A percentile compares a stretch with the other conserved stretches of the same genome.
These are phyloP conservation scores for Acrossocheilus wenchowensis DNA, from an alignment of 2,797 vertebrate genomes.

Conservation along the genomic window DNA sequence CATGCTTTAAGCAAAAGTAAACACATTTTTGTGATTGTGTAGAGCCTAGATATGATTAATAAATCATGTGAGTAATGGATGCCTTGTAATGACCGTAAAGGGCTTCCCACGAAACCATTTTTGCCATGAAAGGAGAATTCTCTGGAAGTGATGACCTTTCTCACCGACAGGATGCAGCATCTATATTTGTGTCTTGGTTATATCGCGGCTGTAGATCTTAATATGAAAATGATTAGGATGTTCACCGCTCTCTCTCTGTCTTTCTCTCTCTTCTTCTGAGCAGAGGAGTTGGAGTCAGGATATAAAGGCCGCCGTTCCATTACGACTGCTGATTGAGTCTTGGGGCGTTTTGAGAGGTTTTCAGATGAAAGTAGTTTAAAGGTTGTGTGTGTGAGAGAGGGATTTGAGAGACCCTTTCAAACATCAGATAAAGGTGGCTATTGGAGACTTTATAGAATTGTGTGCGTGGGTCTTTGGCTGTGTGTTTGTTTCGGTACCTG, in stretches of 20 bases:
- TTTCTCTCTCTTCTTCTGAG: slow-evolving; percentile 30
- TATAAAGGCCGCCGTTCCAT: slow-evolving; percentile 62
- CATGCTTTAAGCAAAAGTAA: not conserved
- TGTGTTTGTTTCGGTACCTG: not conserved
- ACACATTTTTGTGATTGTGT: not conserved
- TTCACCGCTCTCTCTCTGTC: slow-evolving; percentile 20
- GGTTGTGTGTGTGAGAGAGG: slow-evolving; percentile 66
- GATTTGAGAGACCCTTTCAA: slow-evolving; percentile 29
- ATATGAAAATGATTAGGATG: slow-evolving; percentile 41
- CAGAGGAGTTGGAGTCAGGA: slow-evolving; percentile 45
- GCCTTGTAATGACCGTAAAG: not conserved
- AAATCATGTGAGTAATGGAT: slow-evolving; percentile 6
- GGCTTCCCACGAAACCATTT: not conserved
- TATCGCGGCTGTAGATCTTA: slow-evolving; percentile 33
- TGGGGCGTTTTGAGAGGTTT: slow-evolving; percentile 57
- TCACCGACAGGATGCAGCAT: slow-evolving; percentile 1
- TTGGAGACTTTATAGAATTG: slow-evolving; percentile 33
- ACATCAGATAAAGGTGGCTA: slow-evolving; percentile 44
- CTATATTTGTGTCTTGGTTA: slow-evolving; percentile 7
- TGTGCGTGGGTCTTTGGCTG: not conserved
- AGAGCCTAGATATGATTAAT: not conserved
- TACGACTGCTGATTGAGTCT: slow-evolving; percentile 68
- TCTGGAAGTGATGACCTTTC: slow-evolving; percentile 16
- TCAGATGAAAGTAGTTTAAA: slow-evolving; percentile 69
- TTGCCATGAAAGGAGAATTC: slow-evolving; percentile 22